These are phyloP conservation scores for Syrista parreyssii DNA, from an alignment of 2,888 invertebrate species.

Conservation along the genomic window DNA sequence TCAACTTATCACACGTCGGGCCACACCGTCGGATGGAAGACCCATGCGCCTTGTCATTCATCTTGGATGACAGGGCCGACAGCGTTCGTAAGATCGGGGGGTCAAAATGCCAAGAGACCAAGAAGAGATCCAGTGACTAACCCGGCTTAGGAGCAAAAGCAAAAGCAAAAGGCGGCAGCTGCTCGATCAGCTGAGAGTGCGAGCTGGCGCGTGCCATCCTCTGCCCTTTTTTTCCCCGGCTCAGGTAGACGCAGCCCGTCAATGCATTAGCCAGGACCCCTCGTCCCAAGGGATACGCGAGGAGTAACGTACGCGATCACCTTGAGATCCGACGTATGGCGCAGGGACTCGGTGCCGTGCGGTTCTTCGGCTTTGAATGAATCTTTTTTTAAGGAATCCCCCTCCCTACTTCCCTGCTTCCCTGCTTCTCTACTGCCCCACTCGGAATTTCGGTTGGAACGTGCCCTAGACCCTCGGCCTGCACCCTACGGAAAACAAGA, in stretches of 20 bases:
- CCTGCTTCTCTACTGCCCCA: no score
- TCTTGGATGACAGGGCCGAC: conserved; percentile 3
- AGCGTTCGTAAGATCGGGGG: background rate
- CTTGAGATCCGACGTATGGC: conserved; percentile 49
- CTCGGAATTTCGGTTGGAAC: no score
- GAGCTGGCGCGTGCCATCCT: conserved; percentile 49
- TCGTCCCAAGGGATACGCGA: background rate
- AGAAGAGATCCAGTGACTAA: background rate
- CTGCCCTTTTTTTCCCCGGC: conserved; percentile 24
- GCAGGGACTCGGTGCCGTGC: conserved; percentile 58
- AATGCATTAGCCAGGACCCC: background rate
- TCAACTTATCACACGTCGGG: background rate
- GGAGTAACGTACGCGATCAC: conserved; percentile 16
- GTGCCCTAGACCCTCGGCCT: no score
- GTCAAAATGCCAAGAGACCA: conserved; percentile 1
- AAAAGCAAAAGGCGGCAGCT: conserved; percentile 23
- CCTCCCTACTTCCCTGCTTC: no score
- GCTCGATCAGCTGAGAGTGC: conserved; percentile 24
- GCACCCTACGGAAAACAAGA: no score
- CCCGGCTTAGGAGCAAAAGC: conserved; percentile 12
- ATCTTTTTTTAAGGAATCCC: no score
- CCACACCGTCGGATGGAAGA: background rate
- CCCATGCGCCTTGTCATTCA: conserved; percentile 1
- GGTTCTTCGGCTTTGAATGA: conserved; percentile 39
- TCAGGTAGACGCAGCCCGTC: conserved; percentile 1